Percentiles rank a stretch among this genome's conserved stretches.
These are phyloP conservation scores for Tokudaia muenninki DNA, from an alignment of 2,797 vertebrate genomes.

Conservation along the genomic window DNA sequence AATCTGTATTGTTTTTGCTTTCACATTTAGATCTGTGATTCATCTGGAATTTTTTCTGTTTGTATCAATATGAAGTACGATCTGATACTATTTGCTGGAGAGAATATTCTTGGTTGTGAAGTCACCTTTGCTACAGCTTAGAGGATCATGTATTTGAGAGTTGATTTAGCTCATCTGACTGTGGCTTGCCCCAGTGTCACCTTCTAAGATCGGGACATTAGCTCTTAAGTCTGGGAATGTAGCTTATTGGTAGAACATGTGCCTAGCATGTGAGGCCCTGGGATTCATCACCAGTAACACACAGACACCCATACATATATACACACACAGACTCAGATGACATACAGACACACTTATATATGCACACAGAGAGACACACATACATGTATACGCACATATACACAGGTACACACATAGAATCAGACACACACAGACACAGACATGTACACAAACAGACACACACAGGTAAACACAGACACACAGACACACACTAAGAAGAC, in stretches of 20 bases:
- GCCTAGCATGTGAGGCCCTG: neutral
- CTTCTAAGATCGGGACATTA: neutral
- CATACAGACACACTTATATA: neutral
- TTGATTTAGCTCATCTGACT: neutral
- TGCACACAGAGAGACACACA: neutral
- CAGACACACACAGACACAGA: neutral
- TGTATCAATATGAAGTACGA: neutral
- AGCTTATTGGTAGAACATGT: neutral
- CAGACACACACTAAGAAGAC: neutral
- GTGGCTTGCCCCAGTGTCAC: neutral
- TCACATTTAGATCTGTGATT: constrained; percentile 30
- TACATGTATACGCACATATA: neutral
- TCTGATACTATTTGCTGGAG: constrained; percentile 25
- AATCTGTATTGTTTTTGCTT: constrained; percentile 41
- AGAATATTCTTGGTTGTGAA: neutral
- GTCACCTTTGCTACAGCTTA: constrained; percentile 31
- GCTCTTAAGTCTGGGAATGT: neutral
- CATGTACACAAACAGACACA: neutral
- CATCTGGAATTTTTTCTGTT: neutral
- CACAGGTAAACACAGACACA: neutral
- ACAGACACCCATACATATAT: neutral
- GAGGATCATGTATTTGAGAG: neutral
- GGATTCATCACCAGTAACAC: neutral
- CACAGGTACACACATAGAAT: neutral
- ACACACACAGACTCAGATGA: neutral